A percentile compares a stretch with the other conserved stretches of the same genome.
These are phyloP conservation scores for Ellobium chinense DNA, from an alignment of 2,888 invertebrate genomes.

Conservation along the genomic window DNA sequence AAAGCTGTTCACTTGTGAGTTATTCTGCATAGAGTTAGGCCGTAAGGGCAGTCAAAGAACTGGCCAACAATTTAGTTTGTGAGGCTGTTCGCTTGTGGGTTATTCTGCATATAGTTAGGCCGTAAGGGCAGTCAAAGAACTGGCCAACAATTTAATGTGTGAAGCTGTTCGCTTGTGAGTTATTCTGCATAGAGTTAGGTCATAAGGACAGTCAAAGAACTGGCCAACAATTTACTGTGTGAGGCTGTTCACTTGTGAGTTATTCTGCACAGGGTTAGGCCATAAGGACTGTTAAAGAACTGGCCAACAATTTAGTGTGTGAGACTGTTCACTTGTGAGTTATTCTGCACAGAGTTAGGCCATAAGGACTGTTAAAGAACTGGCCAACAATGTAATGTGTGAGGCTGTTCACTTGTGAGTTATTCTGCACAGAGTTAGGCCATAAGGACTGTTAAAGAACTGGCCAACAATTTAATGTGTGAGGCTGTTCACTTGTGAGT, in stretches of 20 bases:
- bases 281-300: slow-evolving; percentile 61
- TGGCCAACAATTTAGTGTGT: slow-evolving; percentile 61
- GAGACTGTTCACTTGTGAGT: slow-evolving; percentile 64
- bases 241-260: slow-evolving; percentile 64
- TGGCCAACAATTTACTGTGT: slow-evolving; percentile 61
- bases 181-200: background rate
- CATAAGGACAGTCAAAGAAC: slow-evolving; percentile 62
- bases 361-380: slow-evolving; percentile 57
- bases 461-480: slow-evolving; percentile 62
- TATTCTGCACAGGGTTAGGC: no score
- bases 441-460: slow-evolving; percentile 57
- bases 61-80: slow-evolving; percentile 61
- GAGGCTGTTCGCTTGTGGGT: slow-evolving; percentile 63
- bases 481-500: slow-evolving; percentile 63
- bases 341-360: background rate
- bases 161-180: slow-evolving; percentile 63
- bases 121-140: slow-evolving; percentile 62
- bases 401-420: slow-evolving; percentile 63
- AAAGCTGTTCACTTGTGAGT: slow-evolving; percentile 64
- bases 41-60: slow-evolving; percentile 62
- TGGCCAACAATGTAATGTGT: slow-evolving; percentile 62
- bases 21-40: background rate
- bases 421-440: background rate
- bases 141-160: slow-evolving; percentile 61
- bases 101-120: background rate